These are phyloP conservation scores for Leguminivora glycinivorella DNA, from an alignment of 1,140 invertebrate species.

Conservation along the genomic window DNA sequence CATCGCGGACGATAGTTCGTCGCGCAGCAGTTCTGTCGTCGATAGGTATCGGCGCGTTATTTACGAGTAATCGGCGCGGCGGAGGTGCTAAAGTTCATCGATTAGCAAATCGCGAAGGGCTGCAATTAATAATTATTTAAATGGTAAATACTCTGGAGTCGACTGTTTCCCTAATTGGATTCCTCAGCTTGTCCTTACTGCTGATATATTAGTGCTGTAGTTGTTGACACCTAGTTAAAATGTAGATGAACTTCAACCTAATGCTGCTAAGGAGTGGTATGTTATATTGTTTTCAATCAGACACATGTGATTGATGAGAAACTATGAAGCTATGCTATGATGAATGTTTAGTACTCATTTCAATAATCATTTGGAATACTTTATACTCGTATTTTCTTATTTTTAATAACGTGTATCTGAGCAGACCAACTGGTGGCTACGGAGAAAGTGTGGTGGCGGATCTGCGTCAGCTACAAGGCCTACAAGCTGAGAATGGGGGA, in stretches of 20 bases:
- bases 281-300: no score
- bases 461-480: no score
- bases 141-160: background rate
- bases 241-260: background rate
- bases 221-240: background rate
- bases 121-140: conserved; percentile 2
- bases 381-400: no score
- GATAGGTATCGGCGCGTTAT: conserved; percentile 16
- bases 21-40: background rate
- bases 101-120: background rate
- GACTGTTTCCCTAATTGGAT: conserved; percentile 10
- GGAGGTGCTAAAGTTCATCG: conserved; percentile 24
- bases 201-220: background rate
- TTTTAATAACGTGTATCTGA: no score
- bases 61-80: background rate
- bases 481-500: no score
- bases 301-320: no score
- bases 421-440: no score
- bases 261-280: no score
- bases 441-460: no score
- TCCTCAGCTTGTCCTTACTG: background rate
- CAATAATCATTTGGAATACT: no score
- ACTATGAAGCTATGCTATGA: no score
- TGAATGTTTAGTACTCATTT: no score
- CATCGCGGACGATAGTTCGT: background rate